A percentile compares a stretch with the other conserved stretches of the same genome.
Conservation (phyloP, 2,888 invertebrate species). For the Drepana falcataria region DNA sequence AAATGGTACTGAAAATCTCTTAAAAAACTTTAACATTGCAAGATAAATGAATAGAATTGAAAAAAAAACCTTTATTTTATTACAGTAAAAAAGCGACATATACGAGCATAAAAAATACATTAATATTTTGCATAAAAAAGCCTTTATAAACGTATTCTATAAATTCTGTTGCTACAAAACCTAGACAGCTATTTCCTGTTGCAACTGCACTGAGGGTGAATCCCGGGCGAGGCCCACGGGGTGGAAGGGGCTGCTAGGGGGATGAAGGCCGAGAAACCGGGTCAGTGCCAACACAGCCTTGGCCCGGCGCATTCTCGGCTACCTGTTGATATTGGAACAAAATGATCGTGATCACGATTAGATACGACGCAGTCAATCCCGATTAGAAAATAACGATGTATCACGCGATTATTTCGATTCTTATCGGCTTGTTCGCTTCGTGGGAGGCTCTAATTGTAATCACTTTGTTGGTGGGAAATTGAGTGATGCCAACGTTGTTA, state of each 20-base stretch:
- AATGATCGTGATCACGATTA: not conserved
- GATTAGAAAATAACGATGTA: not conserved
- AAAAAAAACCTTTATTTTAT: too few species aligned
- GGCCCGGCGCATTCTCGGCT: conserved; percentile 29
- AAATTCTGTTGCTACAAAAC: not conserved
- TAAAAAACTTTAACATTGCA: too few species aligned
- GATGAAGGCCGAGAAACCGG: conserved; percentile 45
- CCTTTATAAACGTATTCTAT: not conserved
- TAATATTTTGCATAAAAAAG: too few species aligned
- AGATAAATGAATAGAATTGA: too few species aligned
- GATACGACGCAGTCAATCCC: not conserved
- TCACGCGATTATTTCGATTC: not conserved
- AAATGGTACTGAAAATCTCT: too few species aligned
- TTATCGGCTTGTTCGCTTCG: too few species aligned
- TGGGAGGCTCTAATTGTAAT: not conserved
- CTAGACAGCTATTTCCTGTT: conserved; percentile 15
- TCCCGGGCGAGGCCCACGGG: conserved; percentile 18
- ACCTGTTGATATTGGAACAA: conserved; percentile 50
- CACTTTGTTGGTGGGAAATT: not conserved
- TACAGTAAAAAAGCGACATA: too few species aligned
- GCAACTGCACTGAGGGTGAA: conserved; percentile 21
- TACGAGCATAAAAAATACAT: too few species aligned
- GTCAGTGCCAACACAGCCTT: conserved; percentile 60
- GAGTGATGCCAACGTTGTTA: not conserved
- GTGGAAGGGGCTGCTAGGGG: conserved; percentile 6